A percentile compares a stretch with the other conserved stretches of the same genome.
phyloP scores from a whole-genome alignment of 2,797 vertebrate species.

The Leuciscus waleckii region DNA sequence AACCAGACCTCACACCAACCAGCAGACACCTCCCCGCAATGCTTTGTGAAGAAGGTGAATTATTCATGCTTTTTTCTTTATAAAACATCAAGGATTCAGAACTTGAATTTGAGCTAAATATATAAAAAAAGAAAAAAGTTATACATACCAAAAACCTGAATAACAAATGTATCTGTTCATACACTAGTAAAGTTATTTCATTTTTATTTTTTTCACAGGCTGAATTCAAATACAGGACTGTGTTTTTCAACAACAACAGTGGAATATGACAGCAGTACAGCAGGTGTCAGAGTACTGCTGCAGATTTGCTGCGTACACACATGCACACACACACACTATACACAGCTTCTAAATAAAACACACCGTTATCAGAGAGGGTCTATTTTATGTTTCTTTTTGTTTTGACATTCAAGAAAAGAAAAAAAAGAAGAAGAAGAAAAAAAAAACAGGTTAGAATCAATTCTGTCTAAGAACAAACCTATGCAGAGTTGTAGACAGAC shows the following conservation, averaged over 20 bases:
- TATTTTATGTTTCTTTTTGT: background rate
- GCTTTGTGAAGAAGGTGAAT: slow-evolving; percentile 18
- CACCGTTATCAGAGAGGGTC: background rate
- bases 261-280: slow-evolving; percentile 49
- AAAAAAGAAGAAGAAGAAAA: background rate
- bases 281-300: slow-evolving; percentile 58
- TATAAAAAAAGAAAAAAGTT: background rate
- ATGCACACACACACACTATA: background rate
- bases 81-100: background rate
- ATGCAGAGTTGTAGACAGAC: too few species aligned
- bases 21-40: slow-evolving; percentile 48
- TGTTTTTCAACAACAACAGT: background rate
- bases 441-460: background rate
- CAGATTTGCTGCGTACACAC: background rate
- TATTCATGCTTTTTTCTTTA: slow-evolving; percentile 6
- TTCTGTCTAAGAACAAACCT: background rate
- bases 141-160: background rate
- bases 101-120: background rate
- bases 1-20: slow-evolving; percentile 71
- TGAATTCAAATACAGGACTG: background rate
- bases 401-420: background rate
- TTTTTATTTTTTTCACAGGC: background rate
- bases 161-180: background rate
- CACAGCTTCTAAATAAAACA: background rate
- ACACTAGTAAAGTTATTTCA: background rate